Conservation (phyloP, 2,113 vertebrate species). For the Notothenia coriiceps region DNA sequence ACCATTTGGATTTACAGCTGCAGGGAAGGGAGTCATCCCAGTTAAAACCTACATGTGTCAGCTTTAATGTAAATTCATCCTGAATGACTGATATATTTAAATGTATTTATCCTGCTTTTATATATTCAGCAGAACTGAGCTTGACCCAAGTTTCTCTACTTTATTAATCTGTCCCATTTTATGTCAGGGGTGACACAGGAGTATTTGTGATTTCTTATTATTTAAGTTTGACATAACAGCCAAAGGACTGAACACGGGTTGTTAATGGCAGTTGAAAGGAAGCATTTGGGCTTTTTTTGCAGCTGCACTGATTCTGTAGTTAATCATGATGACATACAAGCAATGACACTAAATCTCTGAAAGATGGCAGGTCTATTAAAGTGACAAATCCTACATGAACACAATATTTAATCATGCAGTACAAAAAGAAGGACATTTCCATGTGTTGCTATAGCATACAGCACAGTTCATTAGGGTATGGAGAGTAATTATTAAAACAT, state of each 20-base stretch:
- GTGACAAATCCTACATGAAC: conserved; percentile 10
- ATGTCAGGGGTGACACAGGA: neutral
- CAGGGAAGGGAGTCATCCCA: conserved; percentile 31
- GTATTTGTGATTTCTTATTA: neutral
- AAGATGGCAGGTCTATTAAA: conserved; percentile 20
- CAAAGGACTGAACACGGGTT: conserved; percentile 5
- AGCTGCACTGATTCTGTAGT: conserved; percentile 24
- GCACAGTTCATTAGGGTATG: neutral
- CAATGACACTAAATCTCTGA: conserved; percentile 11
- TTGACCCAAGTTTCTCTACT: neutral
- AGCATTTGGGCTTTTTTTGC: conserved; percentile 1
- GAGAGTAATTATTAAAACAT: conserved; percentile 17
- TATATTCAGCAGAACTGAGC: conserved; percentile 1
- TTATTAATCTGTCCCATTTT: conserved; percentile 8
- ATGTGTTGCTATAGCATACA: neutral
- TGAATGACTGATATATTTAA: conserved; percentile 48
- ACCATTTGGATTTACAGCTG: conserved; percentile 64
- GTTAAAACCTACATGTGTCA: conserved; percentile 59
- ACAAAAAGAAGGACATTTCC: neutral
- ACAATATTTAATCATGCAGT: conserved; percentile 4
- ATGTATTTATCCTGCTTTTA: conserved; percentile 49
- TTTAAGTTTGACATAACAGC: neutral
- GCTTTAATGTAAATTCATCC: conserved; percentile 53
- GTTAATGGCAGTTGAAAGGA: neutral
- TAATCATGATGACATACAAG: conserved; percentile 12